Evolutionary conservation across 2,888 invertebrate genomes (phyloP), one percentile per base, ranked within the genome.

Genomic region (Stenurella melanura): DNA sequence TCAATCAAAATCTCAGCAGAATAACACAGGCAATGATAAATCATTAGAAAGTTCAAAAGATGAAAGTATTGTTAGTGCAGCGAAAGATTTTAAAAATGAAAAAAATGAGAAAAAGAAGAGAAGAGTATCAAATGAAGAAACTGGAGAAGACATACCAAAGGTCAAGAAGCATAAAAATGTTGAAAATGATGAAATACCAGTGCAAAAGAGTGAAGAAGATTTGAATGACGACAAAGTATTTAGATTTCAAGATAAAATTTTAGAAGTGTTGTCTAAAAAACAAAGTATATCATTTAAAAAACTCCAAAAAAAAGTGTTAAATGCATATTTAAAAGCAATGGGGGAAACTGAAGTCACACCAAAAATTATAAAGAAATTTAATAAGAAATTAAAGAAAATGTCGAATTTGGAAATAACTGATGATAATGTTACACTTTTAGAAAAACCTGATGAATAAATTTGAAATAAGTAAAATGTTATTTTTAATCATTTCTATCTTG

Each of bases 231-330:
- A 15, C 12, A 73, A 78, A 19, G 81, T 81, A 30, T 87, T 87
- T 78, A 80, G 77, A 74, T 86, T 83, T 63, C 79, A 84, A 77
- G 75, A 78, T 12, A 81, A 81, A 81, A 87, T 88, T 76, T 69
- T 85, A 34, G 80, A 85, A 66, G 81, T 88, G 50, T 73, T 88
- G 19, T 90, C 90, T 84, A 92, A 92, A 6, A 93, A 93, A 81
- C 93, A 94, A 84, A 83, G 77, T 34, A 90, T 96, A 60, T 91
- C 93, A 0, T 87, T 95, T 74, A 95, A 94, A 85, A 94, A 95
- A 84, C 89, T 97, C 18, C 93, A 93, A 83, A 95, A 95, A 87
- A 96, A 95, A 89, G 93, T 96, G 9, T 86, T 94, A 1, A 91
- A 92, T 64, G 93, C 93, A 82, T 95, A 94, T 82, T 89, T 90